Evolutionary conservation across 2,113 vertebrate species (phyloP).

Genomic region (Syngnathus floridae): DNA sequence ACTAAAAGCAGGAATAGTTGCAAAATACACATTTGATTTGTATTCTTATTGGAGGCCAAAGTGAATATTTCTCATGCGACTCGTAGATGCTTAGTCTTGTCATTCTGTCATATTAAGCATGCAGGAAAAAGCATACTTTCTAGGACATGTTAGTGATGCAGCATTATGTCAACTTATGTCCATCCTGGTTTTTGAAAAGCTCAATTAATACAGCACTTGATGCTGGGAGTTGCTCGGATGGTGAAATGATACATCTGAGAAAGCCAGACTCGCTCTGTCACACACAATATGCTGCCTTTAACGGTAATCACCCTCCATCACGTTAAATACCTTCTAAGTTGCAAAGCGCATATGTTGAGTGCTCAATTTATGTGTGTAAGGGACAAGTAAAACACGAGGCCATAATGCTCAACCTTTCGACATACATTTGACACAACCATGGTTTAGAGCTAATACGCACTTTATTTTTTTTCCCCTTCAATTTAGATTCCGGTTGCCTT

Average conservation of each 20-base stretch:
- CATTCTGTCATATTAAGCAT: not conserved
- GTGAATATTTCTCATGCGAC: not conserved
- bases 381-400: not conserved
- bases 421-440: not conserved
- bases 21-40: not conserved
- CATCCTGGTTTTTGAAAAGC: conserved; percentile 18
- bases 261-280: conserved; percentile 5
- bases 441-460: not conserved
- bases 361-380: not conserved
- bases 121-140: not conserved
- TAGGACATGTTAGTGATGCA: not conserved
- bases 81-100: not conserved
- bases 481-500: not conserved
- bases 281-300: conserved; percentile 4
- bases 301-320: conserved; percentile 4
- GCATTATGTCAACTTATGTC: not conserved
- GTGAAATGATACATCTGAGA: conserved; percentile 12
- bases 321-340: not conserved
- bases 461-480: not conserved
- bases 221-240: conserved; percentile 13
- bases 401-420: not conserved
- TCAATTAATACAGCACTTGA: conserved; percentile 23
- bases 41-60: not conserved
- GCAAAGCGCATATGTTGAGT: not conserved
- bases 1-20: not conserved